Conservation (phyloP, 64 coral and sea anemone species). For the Trachythela sp. region DNA sequence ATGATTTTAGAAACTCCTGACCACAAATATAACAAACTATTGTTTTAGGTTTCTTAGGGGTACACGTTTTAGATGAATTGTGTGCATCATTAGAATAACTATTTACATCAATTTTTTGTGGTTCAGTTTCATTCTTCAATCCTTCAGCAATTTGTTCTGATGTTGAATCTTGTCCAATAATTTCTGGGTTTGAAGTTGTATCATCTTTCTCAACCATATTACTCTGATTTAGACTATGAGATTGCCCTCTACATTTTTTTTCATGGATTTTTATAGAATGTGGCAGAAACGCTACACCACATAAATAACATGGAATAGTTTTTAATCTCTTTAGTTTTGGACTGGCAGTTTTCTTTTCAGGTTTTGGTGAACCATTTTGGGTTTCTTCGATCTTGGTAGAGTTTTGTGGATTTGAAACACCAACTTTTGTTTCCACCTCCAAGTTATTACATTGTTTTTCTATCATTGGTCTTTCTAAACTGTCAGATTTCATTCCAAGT, state of each 20-base stretch:
- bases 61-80: background rate
- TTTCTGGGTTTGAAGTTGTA: background rate
- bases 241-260: background rate
- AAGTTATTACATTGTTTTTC: background rate
- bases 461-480: background rate
- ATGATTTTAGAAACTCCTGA: slow-evolving; percentile 73
- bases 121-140: background rate
- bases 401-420: background rate
- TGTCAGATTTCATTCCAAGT: background rate
- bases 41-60: slow-evolving; percentile 37
- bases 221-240: background rate
- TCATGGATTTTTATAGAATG: background rate
- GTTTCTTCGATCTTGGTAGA: background rate
- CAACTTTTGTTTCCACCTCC: background rate
- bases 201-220: background rate
- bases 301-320: background rate
- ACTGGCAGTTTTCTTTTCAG: background rate
- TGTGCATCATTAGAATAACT: too few relatives aligned
- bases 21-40: slow-evolving; percentile 96
- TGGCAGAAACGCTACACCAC: background rate
- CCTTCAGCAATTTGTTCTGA: background rate
- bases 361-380: background rate
- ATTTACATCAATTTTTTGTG: too few relatives aligned
- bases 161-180: background rate
- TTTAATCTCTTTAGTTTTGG: background rate